phyloP scores from a whole-genome alignment of 2,113 vertebrate species.

The Pachypanchax playfairii region DNA sequence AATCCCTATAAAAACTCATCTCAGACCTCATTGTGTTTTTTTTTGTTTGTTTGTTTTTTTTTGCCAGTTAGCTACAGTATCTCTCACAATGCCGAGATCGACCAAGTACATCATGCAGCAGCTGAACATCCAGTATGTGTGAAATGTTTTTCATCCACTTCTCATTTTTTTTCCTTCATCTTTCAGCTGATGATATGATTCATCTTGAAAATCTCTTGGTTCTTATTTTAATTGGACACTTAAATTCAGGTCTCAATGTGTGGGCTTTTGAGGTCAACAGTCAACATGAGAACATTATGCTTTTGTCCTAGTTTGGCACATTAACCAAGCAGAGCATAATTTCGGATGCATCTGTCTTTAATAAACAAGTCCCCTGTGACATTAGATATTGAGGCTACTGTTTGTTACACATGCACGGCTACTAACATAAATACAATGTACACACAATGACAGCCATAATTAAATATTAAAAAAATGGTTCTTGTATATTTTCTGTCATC shows the following conservation, averaged over 20 bases:
- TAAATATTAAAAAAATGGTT: neutral
- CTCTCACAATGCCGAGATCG: constrained; percentile 21
- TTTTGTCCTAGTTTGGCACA: constrained; percentile 26
- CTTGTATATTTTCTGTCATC: constrained; percentile 7
- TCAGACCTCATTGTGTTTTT: neutral
- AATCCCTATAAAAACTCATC: too few relatives aligned
- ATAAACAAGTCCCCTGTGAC: constrained; percentile 33
- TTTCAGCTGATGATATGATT: neutral
- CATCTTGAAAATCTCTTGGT: neutral
- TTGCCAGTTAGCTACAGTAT: constrained; percentile 3
- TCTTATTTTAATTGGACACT: neutral
- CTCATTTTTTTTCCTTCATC: neutral
- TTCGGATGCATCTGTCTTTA: constrained; percentile 14
- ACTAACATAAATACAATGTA: neutral
- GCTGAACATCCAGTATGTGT: constrained; percentile 26
- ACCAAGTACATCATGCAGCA: constrained; percentile 19
- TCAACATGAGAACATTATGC: constrained; percentile 11
- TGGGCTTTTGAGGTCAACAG: neutral
- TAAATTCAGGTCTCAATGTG: neutral
- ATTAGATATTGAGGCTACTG: constrained; percentile 32
- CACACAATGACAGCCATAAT: neutral
- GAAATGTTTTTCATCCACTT: constrained; percentile 16
- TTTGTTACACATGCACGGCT: constrained; percentile 12
- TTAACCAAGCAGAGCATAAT: neutral
- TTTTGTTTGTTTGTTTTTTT: too few relatives aligned